Evolutionary conservation across 1,140 invertebrate species (phyloP).

Genomic region (Samia ricini): DNA sequence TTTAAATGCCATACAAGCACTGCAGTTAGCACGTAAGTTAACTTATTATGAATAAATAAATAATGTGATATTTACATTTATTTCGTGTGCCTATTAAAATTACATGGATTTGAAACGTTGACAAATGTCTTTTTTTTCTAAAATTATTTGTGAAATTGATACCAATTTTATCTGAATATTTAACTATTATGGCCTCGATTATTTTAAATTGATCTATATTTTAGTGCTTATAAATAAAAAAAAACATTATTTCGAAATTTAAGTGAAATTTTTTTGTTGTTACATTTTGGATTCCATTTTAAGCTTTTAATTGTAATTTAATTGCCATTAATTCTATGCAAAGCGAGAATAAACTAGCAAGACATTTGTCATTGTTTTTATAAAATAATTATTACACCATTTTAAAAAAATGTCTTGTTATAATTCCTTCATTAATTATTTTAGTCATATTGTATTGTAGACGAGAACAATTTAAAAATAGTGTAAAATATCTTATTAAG

Average conservation of each 20-base stretch:
- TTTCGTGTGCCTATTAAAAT: conserved; percentile 13
- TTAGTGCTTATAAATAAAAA: too few species aligned
- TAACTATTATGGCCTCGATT: too few species aligned
- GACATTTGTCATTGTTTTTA: background rate
- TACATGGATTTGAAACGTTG: background rate
- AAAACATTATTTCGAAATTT: too few species aligned
- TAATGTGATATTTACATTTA: conserved; percentile 60
- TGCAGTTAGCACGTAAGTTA: conserved; percentile 46
- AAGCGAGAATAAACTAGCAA: background rate
- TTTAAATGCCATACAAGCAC: conserved; percentile 60
- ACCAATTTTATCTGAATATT: too few species aligned
- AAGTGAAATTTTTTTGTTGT: too few species aligned
- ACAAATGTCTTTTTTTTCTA: background rate
- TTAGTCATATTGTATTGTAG: background rate
- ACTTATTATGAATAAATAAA: conserved; percentile 49
- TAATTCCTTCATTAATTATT: background rate
- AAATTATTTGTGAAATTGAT: too few species aligned
- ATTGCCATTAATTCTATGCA: background rate
- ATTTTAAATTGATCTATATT: too few species aligned
- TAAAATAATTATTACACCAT: background rate
- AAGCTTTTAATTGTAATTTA: too few species aligned
- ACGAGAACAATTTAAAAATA: background rate
- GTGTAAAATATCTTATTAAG: background rate
- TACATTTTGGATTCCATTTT: too few species aligned
- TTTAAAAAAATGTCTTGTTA: background rate